Base-by-base conservation (phyloP, 1,140 invertebrate genomes). In the Thaumetopoea pityocampa region DNA sequence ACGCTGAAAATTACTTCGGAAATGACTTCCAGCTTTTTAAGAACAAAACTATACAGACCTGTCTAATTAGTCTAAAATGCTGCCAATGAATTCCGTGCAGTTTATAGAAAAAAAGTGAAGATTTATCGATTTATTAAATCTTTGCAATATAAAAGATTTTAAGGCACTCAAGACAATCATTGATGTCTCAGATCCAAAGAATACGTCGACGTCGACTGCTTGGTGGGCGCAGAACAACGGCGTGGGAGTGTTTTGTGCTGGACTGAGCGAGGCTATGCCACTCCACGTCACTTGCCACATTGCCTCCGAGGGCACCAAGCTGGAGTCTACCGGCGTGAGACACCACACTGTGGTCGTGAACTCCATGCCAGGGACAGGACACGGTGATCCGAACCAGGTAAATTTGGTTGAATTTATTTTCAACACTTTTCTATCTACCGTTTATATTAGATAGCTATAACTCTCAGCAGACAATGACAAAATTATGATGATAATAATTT, bases 301-400 rank as follows among this genome's bases (percentile, higher is more conserved):
- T 14, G 89, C 91, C 4, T 91, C 90, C 50, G 91, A 92, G 71
- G 90, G 90, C 5, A 91, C 90, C 27, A 89, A 89, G 51, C 85
- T 92, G 54, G 90, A 91, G 68, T 84, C 73, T 6, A 69, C 58
- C n/a, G 64, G 71, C 10, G 30, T 57, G 5, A 33, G 70, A 1
- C 70, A 62, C 16, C 62, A 67, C 42, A 51, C 69, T 15, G 58
- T 69, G 6, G 66, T 81, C 19, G 67, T 74, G 33, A 71, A 64
- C 40, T 30, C 50, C 8, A 10, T 62, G 38, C 51, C 58, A 28
- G 36, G 53, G 30, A 57, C 57, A 8, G 62, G 62, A 11, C 57
- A 63, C 1, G 59, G 68, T 1, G 77, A 82, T 28, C 58, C 76
- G 4, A 63, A 76, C 8, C 80, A 82, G 67, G 82, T 83, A 15